Percentiles rank a stretch among this genome's conserved stretches.
Conservation (phyloP, 2,113 vertebrate species). For the Odocoileus virginianus region DNA sequence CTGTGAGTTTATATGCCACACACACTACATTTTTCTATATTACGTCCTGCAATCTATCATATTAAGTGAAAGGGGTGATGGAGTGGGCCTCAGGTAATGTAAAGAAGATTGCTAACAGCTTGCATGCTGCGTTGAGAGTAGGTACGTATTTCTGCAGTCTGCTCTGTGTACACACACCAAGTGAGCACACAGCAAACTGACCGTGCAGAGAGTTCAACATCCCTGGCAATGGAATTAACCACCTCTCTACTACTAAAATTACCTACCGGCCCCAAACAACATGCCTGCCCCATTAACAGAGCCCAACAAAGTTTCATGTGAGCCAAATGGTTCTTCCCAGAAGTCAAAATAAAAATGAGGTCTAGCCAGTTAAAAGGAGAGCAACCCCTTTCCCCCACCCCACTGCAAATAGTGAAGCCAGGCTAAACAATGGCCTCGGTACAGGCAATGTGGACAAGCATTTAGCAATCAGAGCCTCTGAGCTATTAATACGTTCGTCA, state of each 20-base stretch:
- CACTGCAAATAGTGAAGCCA: not conserved
- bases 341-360: constrained; percentile 19
- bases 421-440: not conserved
- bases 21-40: constrained; percentile 72
- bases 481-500: not conserved
- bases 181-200: constrained; percentile 46
- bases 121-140: constrained; percentile 47
- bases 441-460: not conserved
- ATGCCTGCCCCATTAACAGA: constrained; percentile 36
- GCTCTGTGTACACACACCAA: not conserved
- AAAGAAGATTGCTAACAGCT: constrained; percentile 73
- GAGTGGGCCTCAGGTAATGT: constrained; percentile 70
- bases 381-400: no score
- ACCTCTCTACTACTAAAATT: constrained; percentile 10
- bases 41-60: constrained; percentile 70
- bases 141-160: constrained; percentile 43
- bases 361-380: constrained; percentile 3
- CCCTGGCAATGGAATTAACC: constrained; percentile 29
- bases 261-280: not conserved
- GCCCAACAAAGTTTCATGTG: not conserved
- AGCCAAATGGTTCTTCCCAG: not conserved
- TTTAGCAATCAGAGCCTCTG: not conserved
- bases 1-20: constrained; percentile 73
- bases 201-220: not conserved
- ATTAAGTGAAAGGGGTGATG: constrained; percentile 70